Evolutionary conservation across 2,888 invertebrate species (phyloP).

Genomic region (Alsophila aescularia): DNA sequence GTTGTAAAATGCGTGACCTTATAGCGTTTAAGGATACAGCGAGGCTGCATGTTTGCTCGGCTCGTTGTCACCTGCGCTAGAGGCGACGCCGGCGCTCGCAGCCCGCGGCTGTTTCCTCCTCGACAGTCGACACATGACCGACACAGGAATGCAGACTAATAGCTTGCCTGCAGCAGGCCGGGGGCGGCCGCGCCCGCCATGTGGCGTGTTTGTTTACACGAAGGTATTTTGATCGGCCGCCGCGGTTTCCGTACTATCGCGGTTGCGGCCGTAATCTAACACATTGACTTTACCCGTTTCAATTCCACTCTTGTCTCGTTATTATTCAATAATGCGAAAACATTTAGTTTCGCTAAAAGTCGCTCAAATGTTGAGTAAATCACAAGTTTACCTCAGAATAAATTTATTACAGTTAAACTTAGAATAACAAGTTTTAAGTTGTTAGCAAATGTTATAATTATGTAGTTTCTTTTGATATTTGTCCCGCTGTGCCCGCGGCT

Average conservation of each 20-base stretch:
- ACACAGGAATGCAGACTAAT: background rate
- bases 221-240: slow-evolving; percentile 5
- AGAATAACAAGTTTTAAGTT: no score
- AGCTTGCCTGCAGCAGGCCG: background rate
- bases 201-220: slow-evolving; percentile 17
- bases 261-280: background rate
- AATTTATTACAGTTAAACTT: no score
- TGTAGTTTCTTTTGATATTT: no score
- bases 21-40: no score
- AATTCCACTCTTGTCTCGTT: background rate
- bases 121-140: no score
- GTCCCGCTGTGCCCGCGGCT: no score
- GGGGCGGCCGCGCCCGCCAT: background rate
- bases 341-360: no score
- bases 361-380: no score
- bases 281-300: background rate
- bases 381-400: no score
- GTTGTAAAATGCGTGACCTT: no score
- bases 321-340: background rate
- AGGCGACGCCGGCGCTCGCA: background rate
- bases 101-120: no score
- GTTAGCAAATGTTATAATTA: no score
- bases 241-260: slow-evolving; percentile 8
- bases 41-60: background rate
- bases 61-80: background rate